Conservation (phyloP, 2,888 invertebrate species). For the Athrips mouffetella region DNA sequence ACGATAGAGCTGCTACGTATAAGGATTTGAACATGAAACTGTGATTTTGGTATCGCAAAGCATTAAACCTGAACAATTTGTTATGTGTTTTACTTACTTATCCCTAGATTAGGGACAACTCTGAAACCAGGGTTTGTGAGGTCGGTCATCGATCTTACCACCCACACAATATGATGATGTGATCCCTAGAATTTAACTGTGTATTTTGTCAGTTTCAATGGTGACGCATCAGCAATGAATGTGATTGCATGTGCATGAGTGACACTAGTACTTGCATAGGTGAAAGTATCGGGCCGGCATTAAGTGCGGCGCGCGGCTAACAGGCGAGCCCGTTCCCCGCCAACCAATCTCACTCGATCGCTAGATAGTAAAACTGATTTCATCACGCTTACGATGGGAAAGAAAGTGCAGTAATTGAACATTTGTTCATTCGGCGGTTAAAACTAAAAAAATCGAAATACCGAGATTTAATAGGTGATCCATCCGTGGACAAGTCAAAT, state of each 20-base stretch:
- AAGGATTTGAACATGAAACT: background rate
- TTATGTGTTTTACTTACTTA: background rate
- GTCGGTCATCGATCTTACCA: too few relatives aligned
- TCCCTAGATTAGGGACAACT: too few relatives aligned
- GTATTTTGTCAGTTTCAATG: background rate
- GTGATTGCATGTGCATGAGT: conserved; percentile 54
- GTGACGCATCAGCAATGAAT: conserved; percentile 38
- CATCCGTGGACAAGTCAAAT: too few relatives aligned
- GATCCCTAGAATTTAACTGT: background rate
- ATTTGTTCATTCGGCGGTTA: conserved; percentile 36
- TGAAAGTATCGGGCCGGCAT: conserved; percentile 66
- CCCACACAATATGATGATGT: too few relatives aligned
- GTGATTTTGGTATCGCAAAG: conserved; percentile 1
- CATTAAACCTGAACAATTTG: background rate
- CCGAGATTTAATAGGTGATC: too few relatives aligned
- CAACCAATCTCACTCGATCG: conserved; percentile 67
- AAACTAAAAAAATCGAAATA: too few relatives aligned
- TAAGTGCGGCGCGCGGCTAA: conserved; percentile 59
- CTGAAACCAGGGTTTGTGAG: too few relatives aligned
- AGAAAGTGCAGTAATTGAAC: conserved; percentile 74
- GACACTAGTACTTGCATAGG: conserved; percentile 55
- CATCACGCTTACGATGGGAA: conserved; percentile 69
- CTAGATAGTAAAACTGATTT: conserved; percentile 69
- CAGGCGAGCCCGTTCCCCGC: conserved; percentile 35
- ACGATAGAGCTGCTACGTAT: background rate